phyloP scores from a whole-genome alignment of 2,888 invertebrate species.

The Polydesmus complanatus region DNA sequence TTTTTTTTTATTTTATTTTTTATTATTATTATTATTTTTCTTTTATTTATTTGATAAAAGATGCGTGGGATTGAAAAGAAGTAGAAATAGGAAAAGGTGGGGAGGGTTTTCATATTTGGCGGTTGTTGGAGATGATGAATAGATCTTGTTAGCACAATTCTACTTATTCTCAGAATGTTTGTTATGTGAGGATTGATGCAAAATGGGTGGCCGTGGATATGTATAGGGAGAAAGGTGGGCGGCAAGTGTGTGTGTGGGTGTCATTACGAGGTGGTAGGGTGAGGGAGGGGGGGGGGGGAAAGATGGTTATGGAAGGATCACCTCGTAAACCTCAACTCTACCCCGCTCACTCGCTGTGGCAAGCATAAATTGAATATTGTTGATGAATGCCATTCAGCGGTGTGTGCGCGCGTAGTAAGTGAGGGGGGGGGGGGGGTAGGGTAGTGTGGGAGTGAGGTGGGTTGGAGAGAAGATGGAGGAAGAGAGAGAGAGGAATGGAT shows the following conservation, averaged over 20 bases:
- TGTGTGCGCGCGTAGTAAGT: not conserved
- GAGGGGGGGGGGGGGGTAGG: too few relatives aligned
- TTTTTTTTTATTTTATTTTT: not conserved
- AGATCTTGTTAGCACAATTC: conserved; percentile 11
- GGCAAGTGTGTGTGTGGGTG: not conserved
- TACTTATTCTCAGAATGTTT: not conserved
- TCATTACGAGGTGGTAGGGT: too few relatives aligned
- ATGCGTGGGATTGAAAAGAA: not conserved
- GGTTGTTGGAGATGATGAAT: conserved; percentile 8
- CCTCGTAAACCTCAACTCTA: not conserved
- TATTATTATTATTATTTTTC: conserved; percentile 5
- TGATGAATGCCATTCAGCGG: conserved; percentile 14
- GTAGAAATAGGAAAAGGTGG: not conserved
- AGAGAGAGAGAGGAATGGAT: too few relatives aligned
- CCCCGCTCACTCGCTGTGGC: not conserved
- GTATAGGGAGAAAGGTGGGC: not conserved
- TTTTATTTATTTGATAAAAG: not conserved
- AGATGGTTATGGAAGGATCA: too few relatives aligned
- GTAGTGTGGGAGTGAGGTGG: too few relatives aligned
- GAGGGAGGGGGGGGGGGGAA: too few relatives aligned
- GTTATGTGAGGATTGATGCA: not conserved
- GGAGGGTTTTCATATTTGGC: not conserved
- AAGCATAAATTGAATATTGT: conserved; percentile 13
- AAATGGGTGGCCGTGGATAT: not conserved
- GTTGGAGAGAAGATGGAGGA: too few relatives aligned